These are phyloP conservation scores for Diachasma alloeum DNA, from an alignment of 1,140 invertebrate species.

Conservation along the genomic window DNA sequence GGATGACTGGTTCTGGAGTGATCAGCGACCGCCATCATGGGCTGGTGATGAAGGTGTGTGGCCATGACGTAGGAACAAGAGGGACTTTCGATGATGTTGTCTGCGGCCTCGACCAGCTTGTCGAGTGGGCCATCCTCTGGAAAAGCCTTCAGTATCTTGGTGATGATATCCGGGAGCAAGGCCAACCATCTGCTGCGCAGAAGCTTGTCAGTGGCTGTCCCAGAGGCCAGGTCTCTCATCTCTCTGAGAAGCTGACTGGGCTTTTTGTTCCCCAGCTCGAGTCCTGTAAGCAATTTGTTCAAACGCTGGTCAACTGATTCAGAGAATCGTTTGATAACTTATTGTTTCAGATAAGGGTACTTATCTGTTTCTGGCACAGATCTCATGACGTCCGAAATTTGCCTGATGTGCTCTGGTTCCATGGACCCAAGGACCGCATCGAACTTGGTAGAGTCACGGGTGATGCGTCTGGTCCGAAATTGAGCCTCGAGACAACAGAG, in stretches of 20 bases:
- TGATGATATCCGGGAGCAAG: constrained; percentile 30
- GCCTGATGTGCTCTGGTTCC: not conserved
- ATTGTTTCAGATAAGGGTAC: no score
- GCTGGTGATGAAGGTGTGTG: not conserved
- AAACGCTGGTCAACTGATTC: constrained; percentile 38
- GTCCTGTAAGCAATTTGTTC: constrained; percentile 41
- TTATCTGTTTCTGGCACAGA: constrained; percentile 21
- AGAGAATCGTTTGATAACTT: constrained; percentile 33
- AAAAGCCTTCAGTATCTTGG: not conserved
- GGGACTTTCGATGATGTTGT: no score
- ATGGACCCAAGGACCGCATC: no score
- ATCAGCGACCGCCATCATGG: not conserved
- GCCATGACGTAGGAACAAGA: not conserved
- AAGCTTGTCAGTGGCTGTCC: constrained; percentile 30
- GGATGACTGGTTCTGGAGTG: not conserved
- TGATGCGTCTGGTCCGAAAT: no score
- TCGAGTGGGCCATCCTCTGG: no score
- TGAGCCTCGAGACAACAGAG: no score
- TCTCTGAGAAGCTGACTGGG: constrained; percentile 39
- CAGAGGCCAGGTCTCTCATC: constrained; percentile 32
- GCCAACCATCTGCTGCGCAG: constrained; percentile 33
- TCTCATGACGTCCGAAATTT: constrained; percentile 19
- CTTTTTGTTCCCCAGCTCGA: no score
- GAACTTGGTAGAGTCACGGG: no score
- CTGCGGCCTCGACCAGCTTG: no score